A percentile compares a stretch with the other conserved stretches of the same genome.
Evolutionary conservation across 2,113 vertebrate species (phyloP).

Genomic region (Hiodon alosoides): DNA sequence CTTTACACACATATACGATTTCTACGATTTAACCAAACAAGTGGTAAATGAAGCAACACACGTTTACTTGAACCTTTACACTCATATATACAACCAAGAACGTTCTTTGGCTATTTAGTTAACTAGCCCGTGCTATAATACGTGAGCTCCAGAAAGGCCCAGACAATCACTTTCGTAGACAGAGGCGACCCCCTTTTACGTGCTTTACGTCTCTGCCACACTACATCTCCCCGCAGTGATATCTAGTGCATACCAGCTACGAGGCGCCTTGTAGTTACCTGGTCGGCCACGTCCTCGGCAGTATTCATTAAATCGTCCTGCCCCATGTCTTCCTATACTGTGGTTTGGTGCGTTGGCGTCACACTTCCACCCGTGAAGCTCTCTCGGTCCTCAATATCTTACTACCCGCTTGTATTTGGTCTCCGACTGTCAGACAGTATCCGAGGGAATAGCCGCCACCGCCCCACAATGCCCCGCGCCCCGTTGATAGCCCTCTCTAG

Average conservation of each 20-base stretch:
- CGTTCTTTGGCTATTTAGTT: too few relatives aligned
- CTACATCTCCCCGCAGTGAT: neutral
- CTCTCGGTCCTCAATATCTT: neutral
- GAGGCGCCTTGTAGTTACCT: slow-evolving; percentile 50
- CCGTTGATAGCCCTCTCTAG: slow-evolving; percentile 38
- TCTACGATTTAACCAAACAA: too few relatives aligned
- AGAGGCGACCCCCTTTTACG: neutral
- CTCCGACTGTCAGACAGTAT: slow-evolving; percentile 41
- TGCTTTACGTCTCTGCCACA: neutral
- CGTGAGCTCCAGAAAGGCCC: too few relatives aligned
- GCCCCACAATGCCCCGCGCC: slow-evolving; percentile 70
- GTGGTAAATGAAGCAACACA: too few relatives aligned
- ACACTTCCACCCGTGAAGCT: neutral
- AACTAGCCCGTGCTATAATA: too few relatives aligned
- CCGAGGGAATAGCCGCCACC: slow-evolving; percentile 61
- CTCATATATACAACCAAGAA: too few relatives aligned
- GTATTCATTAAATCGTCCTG: slow-evolving; percentile 69
- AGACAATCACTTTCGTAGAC: too few relatives aligned
- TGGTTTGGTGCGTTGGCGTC: neutral
- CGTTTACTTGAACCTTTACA: too few relatives aligned
- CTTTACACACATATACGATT: too few relatives aligned
- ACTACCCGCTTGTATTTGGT: slow-evolving; percentile 32
- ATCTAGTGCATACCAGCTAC: neutral
- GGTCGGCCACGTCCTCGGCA: slow-evolving; percentile 71
- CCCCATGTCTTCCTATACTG: slow-evolving; percentile 48